A percentile compares a stretch with the other conserved stretches of the same genome.
phyloP scores from a whole-genome alignment of 2,797 vertebrate genomes.

The Dallia pectoralis region DNA sequence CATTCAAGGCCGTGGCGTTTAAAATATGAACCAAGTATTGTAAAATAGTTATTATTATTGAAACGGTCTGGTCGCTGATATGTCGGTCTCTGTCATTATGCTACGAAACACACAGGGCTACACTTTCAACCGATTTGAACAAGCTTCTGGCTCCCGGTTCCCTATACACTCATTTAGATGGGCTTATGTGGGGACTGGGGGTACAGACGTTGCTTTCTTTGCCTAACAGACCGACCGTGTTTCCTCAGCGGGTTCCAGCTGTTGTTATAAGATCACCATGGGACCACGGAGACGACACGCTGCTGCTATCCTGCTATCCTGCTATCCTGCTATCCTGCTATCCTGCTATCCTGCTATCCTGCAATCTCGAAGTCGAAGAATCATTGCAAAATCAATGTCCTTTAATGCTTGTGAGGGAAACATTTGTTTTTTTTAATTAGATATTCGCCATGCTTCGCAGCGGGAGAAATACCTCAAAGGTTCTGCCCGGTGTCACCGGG shows the following conservation, averaged over 20 bases:
- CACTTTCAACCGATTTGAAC: background rate
- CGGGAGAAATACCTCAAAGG: constrained; percentile 53
- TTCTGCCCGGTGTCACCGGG: constrained; percentile 46
- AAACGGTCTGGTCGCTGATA: background rate
- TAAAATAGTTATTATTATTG: background rate
- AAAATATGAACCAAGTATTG: background rate
- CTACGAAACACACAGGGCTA: background rate
- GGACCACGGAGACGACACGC: background rate
- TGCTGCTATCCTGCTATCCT: background rate
- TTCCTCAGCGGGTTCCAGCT: constrained; percentile 26
- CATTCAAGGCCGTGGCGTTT: background rate
- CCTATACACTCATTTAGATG: background rate
- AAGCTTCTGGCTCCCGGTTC: background rate
- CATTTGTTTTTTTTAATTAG: constrained; percentile 69
- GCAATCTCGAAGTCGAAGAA: constrained; percentile 29
- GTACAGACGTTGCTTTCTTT: background rate
- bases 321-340: background rate
- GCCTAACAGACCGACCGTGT: background rate
- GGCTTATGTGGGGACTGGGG: background rate
- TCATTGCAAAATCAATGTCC: constrained; percentile 58
- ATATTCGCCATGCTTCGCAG: constrained; percentile 52
- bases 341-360: background rate
- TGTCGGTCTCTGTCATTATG: too few relatives aligned
- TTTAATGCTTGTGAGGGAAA: constrained; percentile 61
- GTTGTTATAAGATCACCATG: background rate